A percentile compares a stretch with the other conserved stretches of the same genome.
These are phyloP conservation scores for Danio jaintianensis DNA, from an alignment of 2,797 vertebrate genomes.

Conservation along the genomic window DNA sequence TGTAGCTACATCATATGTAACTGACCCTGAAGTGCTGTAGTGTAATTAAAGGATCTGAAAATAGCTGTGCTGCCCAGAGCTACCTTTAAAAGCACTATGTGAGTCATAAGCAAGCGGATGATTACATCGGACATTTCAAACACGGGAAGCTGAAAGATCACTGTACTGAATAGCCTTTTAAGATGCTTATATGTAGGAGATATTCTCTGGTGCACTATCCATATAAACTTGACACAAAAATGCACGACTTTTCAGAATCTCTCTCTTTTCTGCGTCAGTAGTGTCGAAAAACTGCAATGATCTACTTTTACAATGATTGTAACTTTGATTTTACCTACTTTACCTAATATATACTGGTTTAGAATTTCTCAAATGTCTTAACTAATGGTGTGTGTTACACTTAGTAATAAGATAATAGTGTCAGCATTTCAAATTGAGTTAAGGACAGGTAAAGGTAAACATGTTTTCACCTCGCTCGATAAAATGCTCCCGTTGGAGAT, in stretches of 20 bases:
- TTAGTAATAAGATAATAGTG: neutral
- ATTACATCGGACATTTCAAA: constrained; percentile 35
- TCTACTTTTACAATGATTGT: neutral
- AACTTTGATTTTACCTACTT: neutral
- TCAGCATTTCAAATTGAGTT: neutral
- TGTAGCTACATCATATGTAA: constrained; percentile 28
- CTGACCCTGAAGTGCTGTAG: constrained; percentile 25
- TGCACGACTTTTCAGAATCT: neutral
- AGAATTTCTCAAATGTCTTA: no score
- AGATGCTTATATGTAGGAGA: neutral
- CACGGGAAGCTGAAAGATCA: constrained; percentile 8
- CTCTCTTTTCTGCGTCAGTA: neutral
- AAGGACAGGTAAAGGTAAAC: neutral
- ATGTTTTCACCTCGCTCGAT: constrained; percentile 90
- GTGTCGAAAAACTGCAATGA: neutral
- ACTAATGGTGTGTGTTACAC: neutral
- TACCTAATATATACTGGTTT: no score
- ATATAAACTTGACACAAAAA: neutral
- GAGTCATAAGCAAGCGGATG: constrained; percentile 29
- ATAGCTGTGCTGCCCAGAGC: constrained; percentile 9
- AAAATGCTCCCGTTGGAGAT: constrained; percentile 97
- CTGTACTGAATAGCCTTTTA: constrained; percentile 1
- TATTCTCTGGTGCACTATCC: neutral
- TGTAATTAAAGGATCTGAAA: constrained; percentile 36
- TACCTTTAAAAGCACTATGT: constrained; percentile 20